phyloP scores from a whole-genome alignment of 1,140 invertebrate genomes.

The Ruditapes philippinarum region DNA sequence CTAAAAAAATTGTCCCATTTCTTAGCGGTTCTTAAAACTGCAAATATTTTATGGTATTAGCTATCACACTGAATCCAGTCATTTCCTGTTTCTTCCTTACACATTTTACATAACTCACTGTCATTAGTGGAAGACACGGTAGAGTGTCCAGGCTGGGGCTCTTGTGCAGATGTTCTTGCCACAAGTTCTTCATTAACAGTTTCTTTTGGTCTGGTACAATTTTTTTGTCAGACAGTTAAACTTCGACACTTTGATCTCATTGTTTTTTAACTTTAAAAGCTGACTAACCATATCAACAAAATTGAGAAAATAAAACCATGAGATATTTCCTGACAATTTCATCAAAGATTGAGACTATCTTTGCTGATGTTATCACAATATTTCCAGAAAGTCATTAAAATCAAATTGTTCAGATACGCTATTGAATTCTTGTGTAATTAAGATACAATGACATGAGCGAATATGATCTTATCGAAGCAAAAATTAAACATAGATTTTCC shows the following conservation, averaged over 20 bases:
- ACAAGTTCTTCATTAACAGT: no score
- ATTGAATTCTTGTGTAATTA: background rate
- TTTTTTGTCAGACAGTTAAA: background rate
- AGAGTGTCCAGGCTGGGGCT: background rate
- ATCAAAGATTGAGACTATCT: background rate
- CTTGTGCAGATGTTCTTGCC: background rate
- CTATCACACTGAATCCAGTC: slow-evolving; percentile 8
- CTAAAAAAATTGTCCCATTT: slow-evolving; percentile 24
- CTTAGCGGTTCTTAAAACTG: background rate
- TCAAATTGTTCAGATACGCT: background rate
- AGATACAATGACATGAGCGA: background rate
- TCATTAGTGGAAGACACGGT: background rate
- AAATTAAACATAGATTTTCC: background rate
- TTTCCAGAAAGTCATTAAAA: background rate
- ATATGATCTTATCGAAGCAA: background rate
- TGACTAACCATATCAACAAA: background rate
- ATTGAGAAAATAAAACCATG: background rate
- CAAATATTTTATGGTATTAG: slow-evolving; percentile 9
- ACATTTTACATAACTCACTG: background rate
- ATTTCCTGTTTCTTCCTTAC: background rate
- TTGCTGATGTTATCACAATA: background rate
- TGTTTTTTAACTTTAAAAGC: background rate
- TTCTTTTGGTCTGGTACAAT: background rate
- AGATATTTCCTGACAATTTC: background rate
- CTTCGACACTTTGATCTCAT: slow-evolving; percentile 28